A percentile compares a stretch with the other conserved stretches of the same genome.
Conservation (phyloP, 2,797 vertebrate genomes). For the Choloepus didactylus region DNA sequence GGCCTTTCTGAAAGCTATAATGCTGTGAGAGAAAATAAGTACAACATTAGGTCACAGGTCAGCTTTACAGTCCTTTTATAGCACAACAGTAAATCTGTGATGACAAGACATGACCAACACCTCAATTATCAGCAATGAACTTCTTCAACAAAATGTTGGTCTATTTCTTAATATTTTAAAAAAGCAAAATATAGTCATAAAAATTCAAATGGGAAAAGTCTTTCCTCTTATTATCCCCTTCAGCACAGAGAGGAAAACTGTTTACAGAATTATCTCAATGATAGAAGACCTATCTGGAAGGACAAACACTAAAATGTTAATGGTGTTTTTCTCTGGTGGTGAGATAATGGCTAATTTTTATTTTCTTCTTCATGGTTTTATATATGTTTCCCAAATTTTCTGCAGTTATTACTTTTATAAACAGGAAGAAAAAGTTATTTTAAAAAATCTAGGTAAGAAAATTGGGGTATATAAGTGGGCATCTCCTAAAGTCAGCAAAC, state of each 20-base stretch:
- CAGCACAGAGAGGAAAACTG: not conserved
- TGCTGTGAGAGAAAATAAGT: conserved; percentile 86
- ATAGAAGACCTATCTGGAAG: not conserved
- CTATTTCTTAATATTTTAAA: not conserved
- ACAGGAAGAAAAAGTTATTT: not conserved
- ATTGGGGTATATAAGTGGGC: not conserved
- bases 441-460: not conserved
- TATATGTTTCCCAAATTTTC: not conserved
- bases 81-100: not conserved
- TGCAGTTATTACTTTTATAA: conserved; percentile 57
- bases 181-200: conserved; percentile 39
- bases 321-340: not conserved
- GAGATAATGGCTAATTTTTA: not conserved
- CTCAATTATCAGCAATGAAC: not conserved
- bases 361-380: conserved; percentile 35
- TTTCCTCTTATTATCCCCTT: not conserved
- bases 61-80: not conserved
- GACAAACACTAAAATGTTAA: conserved; percentile 47
- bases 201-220: conserved; percentile 5
- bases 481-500: not conserved
- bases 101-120: not conserved
- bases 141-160: conserved; percentile 11
- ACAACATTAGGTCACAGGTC: conserved; percentile 37
- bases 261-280: not conserved
- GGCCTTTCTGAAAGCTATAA: conserved; percentile 98